These are phyloP conservation scores for Crypturellus undulatus DNA, from an alignment of 2,113 vertebrate species.

Conservation along the genomic window DNA sequence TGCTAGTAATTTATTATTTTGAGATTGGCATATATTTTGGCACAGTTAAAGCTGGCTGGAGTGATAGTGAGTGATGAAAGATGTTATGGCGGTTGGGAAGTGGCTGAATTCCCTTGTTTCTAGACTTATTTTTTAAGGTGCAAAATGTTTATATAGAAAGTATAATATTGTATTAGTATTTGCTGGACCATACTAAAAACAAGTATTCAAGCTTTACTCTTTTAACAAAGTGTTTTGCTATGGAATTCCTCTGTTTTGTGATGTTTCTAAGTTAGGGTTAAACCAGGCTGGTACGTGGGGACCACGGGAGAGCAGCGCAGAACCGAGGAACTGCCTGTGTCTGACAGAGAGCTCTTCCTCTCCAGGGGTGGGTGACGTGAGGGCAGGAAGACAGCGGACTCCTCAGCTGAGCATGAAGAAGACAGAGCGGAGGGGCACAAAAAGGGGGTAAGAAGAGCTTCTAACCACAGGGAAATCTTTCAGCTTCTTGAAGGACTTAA, in stretches of 20 bases:
- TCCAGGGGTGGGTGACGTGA: not conserved
- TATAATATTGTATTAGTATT: slow-evolving; percentile 53
- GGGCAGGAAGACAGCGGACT: not conserved
- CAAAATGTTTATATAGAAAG: slow-evolving; percentile 57
- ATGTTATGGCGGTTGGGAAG: slow-evolving; percentile 47
- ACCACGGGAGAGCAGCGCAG: slow-evolving; percentile 16
- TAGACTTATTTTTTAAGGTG: slow-evolving; percentile 43
- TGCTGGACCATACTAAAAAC: slow-evolving; percentile 32
- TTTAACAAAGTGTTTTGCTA: slow-evolving; percentile 52
- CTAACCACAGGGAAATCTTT: not conserved
- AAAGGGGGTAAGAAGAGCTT: not conserved
- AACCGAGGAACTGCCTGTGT: slow-evolving; percentile 33
- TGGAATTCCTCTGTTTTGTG: slow-evolving; percentile 40
- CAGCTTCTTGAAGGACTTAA: not conserved
- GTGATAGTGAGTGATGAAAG: slow-evolving; percentile 60
- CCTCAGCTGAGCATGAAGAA: not conserved
- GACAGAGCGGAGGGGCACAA: not conserved
- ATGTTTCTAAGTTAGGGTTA: slow-evolving; percentile 41
- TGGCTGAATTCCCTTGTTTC: slow-evolving; percentile 62
- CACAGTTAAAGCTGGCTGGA: slow-evolving; percentile 44
- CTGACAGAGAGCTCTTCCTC: not conserved
- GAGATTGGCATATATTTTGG: slow-evolving; percentile 64
- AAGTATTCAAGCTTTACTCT: slow-evolving; percentile 22
- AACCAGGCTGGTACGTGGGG: slow-evolving; percentile 10
- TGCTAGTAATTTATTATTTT: slow-evolving; percentile 59